Percentiles rank a stretch among this genome's conserved stretches.
These are phyloP conservation scores for Calliphora vicina DNA, from an alignment of 1,140 invertebrate genomes.

Conservation along the genomic window DNA sequence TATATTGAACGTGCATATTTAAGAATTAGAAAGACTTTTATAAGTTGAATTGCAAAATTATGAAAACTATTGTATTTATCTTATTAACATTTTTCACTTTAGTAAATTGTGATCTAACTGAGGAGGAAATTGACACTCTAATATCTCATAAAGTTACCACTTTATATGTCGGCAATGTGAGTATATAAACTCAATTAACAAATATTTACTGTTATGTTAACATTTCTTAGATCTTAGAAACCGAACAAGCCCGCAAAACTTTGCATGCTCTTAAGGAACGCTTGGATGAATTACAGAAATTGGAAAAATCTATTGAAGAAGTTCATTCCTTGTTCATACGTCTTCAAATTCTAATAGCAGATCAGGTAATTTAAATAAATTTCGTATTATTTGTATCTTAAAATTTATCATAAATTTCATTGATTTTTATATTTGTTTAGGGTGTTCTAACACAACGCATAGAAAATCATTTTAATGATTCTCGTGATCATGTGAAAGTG, in stretches of 20 bases:
- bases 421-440: no score
- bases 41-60: no score
- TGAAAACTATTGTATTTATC: no score
- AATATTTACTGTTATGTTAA: no score
- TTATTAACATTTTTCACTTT: no score
- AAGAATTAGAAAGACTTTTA: no score
- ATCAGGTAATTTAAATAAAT: conserved; percentile 44
- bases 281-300: conserved; percentile 55
- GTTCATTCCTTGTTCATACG: conserved; percentile 59
- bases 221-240: conserved; percentile 53
- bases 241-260: conserved; percentile 52
- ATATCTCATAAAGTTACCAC: conserved; percentile 57
- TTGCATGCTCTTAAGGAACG: conserved; percentile 57
- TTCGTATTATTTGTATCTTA: background rate
- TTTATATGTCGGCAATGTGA: conserved; percentile 61
- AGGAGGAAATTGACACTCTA: conserved; percentile 59
- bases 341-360: conserved; percentile 59
- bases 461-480: background rate
- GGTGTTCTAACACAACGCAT: background rate
- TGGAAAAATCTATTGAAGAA: conserved; percentile 61
- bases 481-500: background rate
- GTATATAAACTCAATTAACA: conserved; percentile 11
- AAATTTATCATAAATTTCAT: background rate
- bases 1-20: no score
- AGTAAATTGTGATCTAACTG: conserved; percentile 57